A percentile compares a stretch with the other conserved stretches of the same genome.
Conservation (phyloP, 2,113 vertebrate species). For the Lasiurus cinereus region DNA sequence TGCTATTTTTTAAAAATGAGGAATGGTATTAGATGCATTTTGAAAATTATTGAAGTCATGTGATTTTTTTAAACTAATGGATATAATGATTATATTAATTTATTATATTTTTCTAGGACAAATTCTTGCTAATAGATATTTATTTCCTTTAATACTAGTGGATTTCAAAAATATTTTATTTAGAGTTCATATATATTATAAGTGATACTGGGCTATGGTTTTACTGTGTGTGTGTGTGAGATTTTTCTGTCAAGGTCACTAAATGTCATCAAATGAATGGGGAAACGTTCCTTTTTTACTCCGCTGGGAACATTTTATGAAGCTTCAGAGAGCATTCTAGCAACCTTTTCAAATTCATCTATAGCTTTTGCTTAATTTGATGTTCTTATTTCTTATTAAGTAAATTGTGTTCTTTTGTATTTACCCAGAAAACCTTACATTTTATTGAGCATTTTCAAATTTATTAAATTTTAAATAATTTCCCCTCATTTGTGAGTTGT, state of each 20-base stretch:
- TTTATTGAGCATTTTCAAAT: constrained; percentile 50
- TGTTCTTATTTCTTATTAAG: constrained; percentile 42
- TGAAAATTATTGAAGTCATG: constrained; percentile 22
- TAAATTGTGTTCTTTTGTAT: constrained; percentile 25
- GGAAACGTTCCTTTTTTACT: background rate
- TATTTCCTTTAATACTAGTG: constrained; percentile 27
- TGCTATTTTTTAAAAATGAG: background rate
- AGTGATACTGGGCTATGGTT: background rate
- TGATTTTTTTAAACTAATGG: background rate
- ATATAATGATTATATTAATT: background rate
- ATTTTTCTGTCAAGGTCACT: constrained; percentile 51
- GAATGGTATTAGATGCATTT: background rate
- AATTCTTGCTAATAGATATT: background rate
- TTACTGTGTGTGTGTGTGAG: background rate
- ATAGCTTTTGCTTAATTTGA: constrained; percentile 26
- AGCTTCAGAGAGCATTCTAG: background rate
- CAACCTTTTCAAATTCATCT: constrained; percentile 9
- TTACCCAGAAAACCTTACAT: background rate
- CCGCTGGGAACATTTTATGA: constrained; percentile 9
- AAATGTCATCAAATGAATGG: constrained; percentile 22
- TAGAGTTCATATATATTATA: background rate
- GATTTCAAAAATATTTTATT: constrained; percentile 27
- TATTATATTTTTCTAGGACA: background rate
- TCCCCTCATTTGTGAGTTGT: constrained; percentile 9
- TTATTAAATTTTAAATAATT: constrained; percentile 24